Conservation (phyloP, 2,113 vertebrate genomes). For the Globicephala melas region DNA sequence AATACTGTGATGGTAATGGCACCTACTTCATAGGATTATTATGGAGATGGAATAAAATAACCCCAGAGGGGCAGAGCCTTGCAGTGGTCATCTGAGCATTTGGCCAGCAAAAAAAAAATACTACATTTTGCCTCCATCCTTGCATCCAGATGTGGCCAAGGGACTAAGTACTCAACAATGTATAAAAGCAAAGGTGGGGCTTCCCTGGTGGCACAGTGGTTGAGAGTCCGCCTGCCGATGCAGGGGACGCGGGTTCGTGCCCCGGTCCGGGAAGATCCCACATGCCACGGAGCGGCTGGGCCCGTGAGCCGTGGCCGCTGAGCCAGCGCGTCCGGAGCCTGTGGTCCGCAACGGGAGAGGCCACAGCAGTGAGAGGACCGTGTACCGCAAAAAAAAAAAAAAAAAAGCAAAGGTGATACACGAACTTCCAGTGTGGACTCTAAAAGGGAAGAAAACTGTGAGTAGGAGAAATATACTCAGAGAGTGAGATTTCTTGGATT, state of each 20-base stretch:
- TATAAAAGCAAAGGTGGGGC: background rate
- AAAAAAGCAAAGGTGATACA: background rate
- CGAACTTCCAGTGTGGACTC: background rate
- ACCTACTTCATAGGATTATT: background rate
- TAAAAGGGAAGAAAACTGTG: background rate
- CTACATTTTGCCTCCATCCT: background rate
- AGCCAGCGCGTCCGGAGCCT: too few relatives aligned
- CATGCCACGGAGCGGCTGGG: too few relatives aligned
- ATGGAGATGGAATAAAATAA: background rate
- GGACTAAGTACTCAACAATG: background rate
- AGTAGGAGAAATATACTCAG: background rate
- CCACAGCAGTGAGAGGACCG: too few relatives aligned
- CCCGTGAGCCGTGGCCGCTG: too few relatives aligned
- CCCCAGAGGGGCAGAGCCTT: background rate
- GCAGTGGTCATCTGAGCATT: background rate
- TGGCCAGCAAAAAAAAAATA: background rate
- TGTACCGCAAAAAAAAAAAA: too few relatives aligned
- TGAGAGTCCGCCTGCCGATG: too few relatives aligned
- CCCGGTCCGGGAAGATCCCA: too few relatives aligned
- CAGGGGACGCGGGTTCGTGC: too few relatives aligned
- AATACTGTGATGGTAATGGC: background rate
- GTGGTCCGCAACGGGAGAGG: too few relatives aligned
- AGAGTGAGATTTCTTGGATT: background rate
- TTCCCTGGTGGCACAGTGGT: too few relatives aligned
- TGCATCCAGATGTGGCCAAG: background rate